Evolutionary conservation across 1,140 invertebrate species (phyloP), one percentile per base, ranked within the genome.

Genomic region (Leucophenga varia): DNA sequence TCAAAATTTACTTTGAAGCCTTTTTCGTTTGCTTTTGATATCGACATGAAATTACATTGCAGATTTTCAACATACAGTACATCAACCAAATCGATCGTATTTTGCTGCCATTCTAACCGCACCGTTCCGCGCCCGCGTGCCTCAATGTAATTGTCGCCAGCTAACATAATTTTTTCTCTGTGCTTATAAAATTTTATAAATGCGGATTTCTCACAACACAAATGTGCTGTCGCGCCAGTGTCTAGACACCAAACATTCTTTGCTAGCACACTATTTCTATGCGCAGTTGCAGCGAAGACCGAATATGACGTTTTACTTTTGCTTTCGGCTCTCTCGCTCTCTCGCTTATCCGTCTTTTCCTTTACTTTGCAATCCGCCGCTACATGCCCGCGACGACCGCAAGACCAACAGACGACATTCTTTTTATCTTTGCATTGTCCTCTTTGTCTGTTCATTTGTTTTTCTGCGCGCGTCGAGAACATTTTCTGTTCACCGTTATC

Each of bases 171-270:
- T 17, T 10, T 38, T 25, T 49, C 47, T 14, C 31, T 43, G 16
- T 49, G 40, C 2, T 20, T 1, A 7, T 28, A 3, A 13, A 36
- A 36, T 13, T 25, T 14, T 19, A 31, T 18, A 25, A 49, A 43
- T 21, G 37, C 7, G 5, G 10, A 20, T 30, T 25, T 37, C 12
- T 43, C 31, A 20, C 31, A 35, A 16, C 30, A 50, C 20, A 50
- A 30, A 36, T 47, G 52, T 6, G 39, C 19, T 16, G 43, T 49
- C 5, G 50, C 44, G 13, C 47, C 47, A 7, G 42, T 54, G 19
- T 47, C 52, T 9, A 54, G n/a, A 32, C 37, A 40, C 51, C 47
- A 54, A 10, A 30, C 37, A 37, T 28, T 37, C 32, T 22, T 17
- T 10, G 34, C 14, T 4, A 28, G 12, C n/a, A 3, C 13, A 5